Conservation (phyloP, 2,888 invertebrate species). For the Argynnis bischoffii region DNA sequence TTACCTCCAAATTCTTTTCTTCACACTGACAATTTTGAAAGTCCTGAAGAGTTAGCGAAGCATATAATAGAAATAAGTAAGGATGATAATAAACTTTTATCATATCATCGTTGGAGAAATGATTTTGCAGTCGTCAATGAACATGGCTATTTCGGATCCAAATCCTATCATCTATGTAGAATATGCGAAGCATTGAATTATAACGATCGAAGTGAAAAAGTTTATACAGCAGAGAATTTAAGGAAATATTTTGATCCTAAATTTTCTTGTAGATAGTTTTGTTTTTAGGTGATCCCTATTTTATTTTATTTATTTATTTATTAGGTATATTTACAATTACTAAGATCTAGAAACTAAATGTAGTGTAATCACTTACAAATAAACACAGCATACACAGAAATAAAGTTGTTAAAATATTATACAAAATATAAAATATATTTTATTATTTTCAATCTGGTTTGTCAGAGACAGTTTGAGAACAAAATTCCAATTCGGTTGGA, state of each 20-base stretch:
- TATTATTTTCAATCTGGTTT: too few species aligned
- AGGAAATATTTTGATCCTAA: slow-evolving; percentile 50
- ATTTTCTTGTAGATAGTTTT: slow-evolving; percentile 31
- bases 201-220: slow-evolving; percentile 61
- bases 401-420: too few species aligned
- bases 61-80: slow-evolving; percentile 75
- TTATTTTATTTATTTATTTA: too few species aligned
- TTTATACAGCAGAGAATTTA: slow-evolving; percentile 50
- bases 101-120: slow-evolving; percentile 83
- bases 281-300: not conserved
- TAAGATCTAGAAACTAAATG: too few species aligned
- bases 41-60: slow-evolving; percentile 74
- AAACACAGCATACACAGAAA: too few species aligned
- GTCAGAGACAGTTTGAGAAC: too few species aligned
- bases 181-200: slow-evolving; percentile 86
- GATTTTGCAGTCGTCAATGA: slow-evolving; percentile 83
- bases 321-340: too few species aligned
- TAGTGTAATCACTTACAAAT: too few species aligned
- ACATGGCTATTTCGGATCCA: slow-evolving; percentile 85
- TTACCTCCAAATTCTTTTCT: slow-evolving; percentile 85
- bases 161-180: slow-evolving; percentile 84
- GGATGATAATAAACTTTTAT: slow-evolving; percentile 55
- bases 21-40: slow-evolving; percentile 80
- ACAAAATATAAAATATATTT: too few species aligned
- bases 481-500: too few species aligned